Base-by-base conservation (phyloP, 2,888 invertebrate genomes). In the Palloptera scutellata region DNA sequence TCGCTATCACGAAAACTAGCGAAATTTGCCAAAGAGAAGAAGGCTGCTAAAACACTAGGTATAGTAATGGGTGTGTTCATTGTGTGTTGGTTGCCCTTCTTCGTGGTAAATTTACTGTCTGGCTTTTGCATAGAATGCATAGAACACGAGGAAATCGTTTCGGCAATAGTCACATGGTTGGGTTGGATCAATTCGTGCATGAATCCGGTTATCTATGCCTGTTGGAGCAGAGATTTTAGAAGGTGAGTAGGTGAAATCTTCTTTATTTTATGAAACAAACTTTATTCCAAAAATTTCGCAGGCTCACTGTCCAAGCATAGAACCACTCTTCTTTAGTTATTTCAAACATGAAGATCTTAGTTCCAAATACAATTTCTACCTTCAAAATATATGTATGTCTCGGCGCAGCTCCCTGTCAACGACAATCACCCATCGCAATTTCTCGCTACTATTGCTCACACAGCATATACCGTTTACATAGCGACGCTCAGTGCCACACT, bases 121-220 rank as follows among this genome's bases (percentile, higher is more conserved):
- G 97, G 96, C 17, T 92, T 98, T 81, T 95, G 96, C 85, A 88
- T 91, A 71, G 89, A 91, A 78, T 96, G 96, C 85, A 94, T 96
- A 76, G 91, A 92, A 85, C 91, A 94, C 80, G 94, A 94, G 81
- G 93, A 95, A 85, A 90, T 95, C 68, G 92, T 96, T 41, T 91
- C 92, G 72, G 93, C 94, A 53, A 90, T 96, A 68, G 95, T 96
- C 69, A 95, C 95, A 74, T 96, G 96, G 96, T 88, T 96, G 53
- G 96, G 96, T 63, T 96, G 96, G 96, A 94, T 96, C 84, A 96
- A 96, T 86, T 95, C 95, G 58, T 93, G 95, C 70, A 96, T 96
- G 96, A 96, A 96, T 87, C 97, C 97, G 0, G 95, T 97, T 74
- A 98, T 98, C 81, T 98, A 98, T 85, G 97, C 97, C n/a, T 96